Conservation (phyloP, 2,113 vertebrate genomes). For the Deroptyus accipitrinus region DNA sequence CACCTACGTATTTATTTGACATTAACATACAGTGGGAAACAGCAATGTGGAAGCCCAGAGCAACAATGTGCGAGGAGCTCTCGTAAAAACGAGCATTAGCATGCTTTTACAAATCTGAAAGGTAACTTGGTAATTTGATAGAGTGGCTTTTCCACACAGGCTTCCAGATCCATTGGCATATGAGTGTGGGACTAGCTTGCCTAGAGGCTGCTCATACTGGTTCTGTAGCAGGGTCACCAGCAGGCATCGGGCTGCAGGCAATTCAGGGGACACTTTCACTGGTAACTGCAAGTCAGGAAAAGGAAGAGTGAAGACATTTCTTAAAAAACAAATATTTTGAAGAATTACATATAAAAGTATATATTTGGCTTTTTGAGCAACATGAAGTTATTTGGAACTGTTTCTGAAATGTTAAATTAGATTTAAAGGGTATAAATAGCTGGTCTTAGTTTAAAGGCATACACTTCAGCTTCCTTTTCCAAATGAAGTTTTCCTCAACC, state of each 20-base stretch:
- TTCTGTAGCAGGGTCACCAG: background rate
- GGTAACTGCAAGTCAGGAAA: background rate
- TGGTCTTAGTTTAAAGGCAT: background rate
- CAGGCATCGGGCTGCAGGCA: background rate
- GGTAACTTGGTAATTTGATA: background rate
- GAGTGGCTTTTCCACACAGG: background rate
- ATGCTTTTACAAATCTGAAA: background rate
- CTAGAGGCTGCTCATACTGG: background rate
- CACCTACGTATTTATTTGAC: background rate
- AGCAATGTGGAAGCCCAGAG: background rate
- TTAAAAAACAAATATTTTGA: background rate
- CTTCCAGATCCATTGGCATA: background rate
- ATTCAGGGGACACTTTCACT: slow-evolving; percentile 26
- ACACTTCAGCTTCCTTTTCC: background rate
- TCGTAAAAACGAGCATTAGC: background rate
- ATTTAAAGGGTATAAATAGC: background rate
- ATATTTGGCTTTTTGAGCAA: background rate
- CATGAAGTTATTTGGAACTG: background rate
- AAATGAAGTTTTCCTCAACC: background rate
- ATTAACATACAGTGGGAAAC: background rate
- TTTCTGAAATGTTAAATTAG: background rate
- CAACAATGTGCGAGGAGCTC: background rate
- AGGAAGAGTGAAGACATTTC: background rate
- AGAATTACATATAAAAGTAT: background rate
- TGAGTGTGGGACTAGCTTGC: background rate